A percentile compares a stretch with the other conserved stretches of the same genome.
phyloP scores from a whole-genome alignment of 2,888 invertebrate genomes.

The Odontomyia ornata region DNA sequence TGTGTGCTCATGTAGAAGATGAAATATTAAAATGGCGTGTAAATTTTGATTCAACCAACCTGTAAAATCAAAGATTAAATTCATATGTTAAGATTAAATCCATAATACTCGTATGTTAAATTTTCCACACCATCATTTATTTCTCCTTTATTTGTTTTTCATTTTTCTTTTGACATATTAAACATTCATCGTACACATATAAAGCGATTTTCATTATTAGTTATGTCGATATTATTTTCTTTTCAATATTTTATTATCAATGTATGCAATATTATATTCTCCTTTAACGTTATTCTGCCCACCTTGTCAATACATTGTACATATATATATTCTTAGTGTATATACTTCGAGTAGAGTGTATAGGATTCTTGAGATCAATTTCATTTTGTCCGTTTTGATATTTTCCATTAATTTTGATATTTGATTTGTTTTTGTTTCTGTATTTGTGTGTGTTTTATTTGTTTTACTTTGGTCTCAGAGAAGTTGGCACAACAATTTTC shows the following conservation, averaged over 20 bases:
- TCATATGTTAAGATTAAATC: too few species aligned
- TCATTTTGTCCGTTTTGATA: not conserved
- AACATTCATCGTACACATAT: conserved; percentile 32
- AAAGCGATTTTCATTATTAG: conserved; percentile 2
- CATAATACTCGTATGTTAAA: too few species aligned
- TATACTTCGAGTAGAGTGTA: conserved; percentile 1
- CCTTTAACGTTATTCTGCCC: conserved; percentile 8
- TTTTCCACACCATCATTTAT: not conserved
- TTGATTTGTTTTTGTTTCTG: too few species aligned
- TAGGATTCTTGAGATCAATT: conserved; percentile 21
- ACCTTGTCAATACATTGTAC: conserved; percentile 1
- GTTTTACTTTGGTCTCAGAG: conserved; percentile 33
- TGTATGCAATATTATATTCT: not conserved
- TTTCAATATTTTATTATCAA: conserved; percentile 22
- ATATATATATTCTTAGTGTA: conserved; percentile 11
- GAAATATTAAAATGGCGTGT: too few species aligned
- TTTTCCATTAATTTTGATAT: not conserved
- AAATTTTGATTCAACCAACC: too few species aligned
- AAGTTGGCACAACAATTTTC: conserved; percentile 32
- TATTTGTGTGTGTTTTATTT: not conserved
- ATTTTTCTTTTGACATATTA: conserved; percentile 15
- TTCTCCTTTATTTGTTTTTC: conserved; percentile 6
- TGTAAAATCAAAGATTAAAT: too few species aligned
- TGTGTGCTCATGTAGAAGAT: too few species aligned
- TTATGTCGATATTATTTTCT: not conserved